Conservation (phyloP, 2,113 vertebrate genomes). For the Platysternon megacephalum region DNA sequence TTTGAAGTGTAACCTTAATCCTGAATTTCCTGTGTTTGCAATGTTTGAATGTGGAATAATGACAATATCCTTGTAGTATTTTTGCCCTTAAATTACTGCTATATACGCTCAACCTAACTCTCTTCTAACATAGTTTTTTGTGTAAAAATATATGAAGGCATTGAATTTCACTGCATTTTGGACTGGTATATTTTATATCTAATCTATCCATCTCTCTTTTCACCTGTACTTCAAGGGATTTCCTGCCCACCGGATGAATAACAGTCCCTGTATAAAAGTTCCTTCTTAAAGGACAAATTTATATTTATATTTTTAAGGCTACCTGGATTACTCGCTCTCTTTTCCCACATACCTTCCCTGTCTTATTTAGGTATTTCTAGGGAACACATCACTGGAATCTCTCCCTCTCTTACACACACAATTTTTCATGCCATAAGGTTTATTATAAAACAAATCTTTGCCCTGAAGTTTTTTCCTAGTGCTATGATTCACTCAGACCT, state of each 20-base stretch:
- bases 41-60: background rate
- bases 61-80: background rate
- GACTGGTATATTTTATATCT: background rate
- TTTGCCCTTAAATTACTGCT: background rate
- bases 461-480: background rate
- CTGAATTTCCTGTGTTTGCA: background rate
- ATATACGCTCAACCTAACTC: background rate
- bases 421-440: background rate
- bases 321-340: background rate
- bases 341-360: background rate
- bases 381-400: background rate
- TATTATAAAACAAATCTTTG: background rate
- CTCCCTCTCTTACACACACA: background rate
- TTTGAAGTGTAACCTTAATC: background rate
- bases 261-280: background rate
- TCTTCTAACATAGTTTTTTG: background rate
- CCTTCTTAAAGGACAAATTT: background rate
- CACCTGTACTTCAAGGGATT: background rate
- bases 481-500: background rate
- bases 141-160: background rate
- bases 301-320: background rate
- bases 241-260: background rate
- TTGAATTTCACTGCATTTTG: background rate
- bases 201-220: background rate
- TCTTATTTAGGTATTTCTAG: background rate